These are phyloP conservation scores for Prenolepis imparis DNA, from an alignment of 2,888 invertebrate species.

Conservation along the genomic window DNA sequence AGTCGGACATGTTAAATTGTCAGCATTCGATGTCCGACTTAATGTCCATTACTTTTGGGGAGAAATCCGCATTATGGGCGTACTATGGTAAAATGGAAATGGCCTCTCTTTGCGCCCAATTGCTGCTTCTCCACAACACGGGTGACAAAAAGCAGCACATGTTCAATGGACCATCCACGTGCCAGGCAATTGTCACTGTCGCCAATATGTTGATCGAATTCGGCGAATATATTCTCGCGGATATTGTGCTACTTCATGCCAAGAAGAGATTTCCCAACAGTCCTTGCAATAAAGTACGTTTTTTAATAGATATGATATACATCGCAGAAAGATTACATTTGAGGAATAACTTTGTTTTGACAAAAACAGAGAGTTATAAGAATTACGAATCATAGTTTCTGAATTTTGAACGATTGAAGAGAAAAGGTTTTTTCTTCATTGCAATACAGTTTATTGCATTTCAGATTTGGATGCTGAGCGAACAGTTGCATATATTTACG, in stretches of 20 bases:
- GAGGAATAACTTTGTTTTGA: not conserved
- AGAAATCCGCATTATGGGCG: constrained; percentile 95
- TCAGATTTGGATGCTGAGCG: constrained; percentile 90
- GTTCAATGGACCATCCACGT: constrained; percentile 90
- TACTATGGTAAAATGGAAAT: constrained; percentile 96
- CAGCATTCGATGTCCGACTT: constrained; percentile 94
- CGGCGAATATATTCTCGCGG: constrained; percentile 88
- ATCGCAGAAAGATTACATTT: not conserved
- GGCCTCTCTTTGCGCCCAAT: constrained; percentile 93
- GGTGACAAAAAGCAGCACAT: constrained; percentile 87
- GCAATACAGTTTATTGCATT: not conserved
- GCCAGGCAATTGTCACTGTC: constrained; percentile 91
- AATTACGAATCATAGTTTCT: not conserved
- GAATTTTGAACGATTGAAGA: not conserved
- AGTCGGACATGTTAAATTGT: constrained; percentile 95
- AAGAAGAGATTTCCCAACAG: constrained; percentile 90
- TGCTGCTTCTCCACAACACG: constrained; percentile 92
- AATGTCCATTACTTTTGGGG: constrained; percentile 92
- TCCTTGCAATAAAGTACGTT: constrained; percentile 86
- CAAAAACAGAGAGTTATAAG: not conserved
- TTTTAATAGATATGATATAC: not conserved
- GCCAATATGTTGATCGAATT: constrained; percentile 88
- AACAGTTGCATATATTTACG: constrained; percentile 88
- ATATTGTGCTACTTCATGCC: constrained; percentile 89
- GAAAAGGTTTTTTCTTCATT: not conserved